Base-by-base conservation (phyloP, 2,888 invertebrate genomes). In the Ceriagrion tenellum region DNA sequence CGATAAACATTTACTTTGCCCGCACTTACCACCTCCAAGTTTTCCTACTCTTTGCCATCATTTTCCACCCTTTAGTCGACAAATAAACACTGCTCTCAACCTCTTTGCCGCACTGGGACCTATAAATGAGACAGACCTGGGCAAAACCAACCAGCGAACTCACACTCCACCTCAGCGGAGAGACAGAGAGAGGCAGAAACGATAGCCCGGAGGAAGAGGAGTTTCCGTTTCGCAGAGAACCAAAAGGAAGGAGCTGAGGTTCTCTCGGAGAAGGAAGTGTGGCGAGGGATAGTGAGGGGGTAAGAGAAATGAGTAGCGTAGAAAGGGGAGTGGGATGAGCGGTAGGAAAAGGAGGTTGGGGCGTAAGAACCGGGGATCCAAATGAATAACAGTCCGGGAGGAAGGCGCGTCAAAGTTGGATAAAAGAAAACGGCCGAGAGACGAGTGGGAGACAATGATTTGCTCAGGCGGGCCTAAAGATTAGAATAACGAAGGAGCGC, bases 401-500 rank as follows among this genome's bases (percentile, higher is more conserved):
- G 74, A 69, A 93, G 63, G n/a, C 47, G 93, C 93, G 69, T 93
- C 93, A 69, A 93, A 93, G 47, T 40, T 18, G 93, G 63, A 91
- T 91, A 93, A 93, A 93, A 93, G 93, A 93, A 63, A 63, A 69
- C 63, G 91, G 63, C 26, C 8, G 91, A 74, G 93, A 93, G 69
- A 93, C 93, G 69, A 93, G 93, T 26, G 47, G 69, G 63, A 93
- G 74, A 69, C 93, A 93, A 93, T 93, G 93, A 93, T 93, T 93
- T 93, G 93, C 91, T 91, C 59, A 35, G 56, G 59, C 35, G 40
- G 91, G 56, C 35, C 69, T n/a, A 55, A 74, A 74, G 74, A 69
- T 81, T 81, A 81, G 30, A 35, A 81, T 93, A 93, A 93, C 93
- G 47, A 93, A 93, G 91, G 91, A 40, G 63, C 30, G 16, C 10